Evolutionary conservation across 2,113 vertebrate species (phyloP).

Genomic region (Microcebus tavaratra): DNA sequence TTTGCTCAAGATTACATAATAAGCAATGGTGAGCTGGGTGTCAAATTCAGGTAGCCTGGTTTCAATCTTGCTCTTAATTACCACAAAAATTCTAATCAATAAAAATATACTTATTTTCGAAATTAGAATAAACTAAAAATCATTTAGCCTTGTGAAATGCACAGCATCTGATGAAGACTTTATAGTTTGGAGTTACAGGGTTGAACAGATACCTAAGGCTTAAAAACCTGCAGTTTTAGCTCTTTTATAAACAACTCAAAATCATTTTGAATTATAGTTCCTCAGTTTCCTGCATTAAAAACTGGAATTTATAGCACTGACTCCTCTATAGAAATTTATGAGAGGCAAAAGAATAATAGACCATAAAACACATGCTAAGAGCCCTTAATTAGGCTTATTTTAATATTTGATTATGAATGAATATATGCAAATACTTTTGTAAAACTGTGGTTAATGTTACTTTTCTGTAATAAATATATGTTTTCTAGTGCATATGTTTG

Average conservation of each 20-base stretch:
- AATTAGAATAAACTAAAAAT: background rate
- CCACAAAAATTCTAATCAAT: background rate
- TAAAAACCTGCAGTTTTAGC: background rate
- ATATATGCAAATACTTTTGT: background rate
- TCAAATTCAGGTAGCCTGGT: background rate
- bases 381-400: background rate
- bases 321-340: background rate
- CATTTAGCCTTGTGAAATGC: background rate
- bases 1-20: background rate
- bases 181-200: background rate
- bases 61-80: background rate
- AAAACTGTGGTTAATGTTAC: background rate
- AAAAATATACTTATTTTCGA: background rate
- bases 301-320: background rate
- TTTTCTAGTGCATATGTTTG: background rate
- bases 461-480: background rate
- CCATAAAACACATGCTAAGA: background rate
- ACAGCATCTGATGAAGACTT: background rate
- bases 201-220: background rate
- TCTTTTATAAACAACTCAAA: slow-evolving; percentile 25
- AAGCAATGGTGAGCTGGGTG: background rate
- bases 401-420: background rate
- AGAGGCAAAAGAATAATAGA: background rate
- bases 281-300: background rate
- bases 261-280: background rate